Evolutionary conservation across 2,797 vertebrate species (phyloP).

Genomic region (Cyprinella venusta): DNA sequence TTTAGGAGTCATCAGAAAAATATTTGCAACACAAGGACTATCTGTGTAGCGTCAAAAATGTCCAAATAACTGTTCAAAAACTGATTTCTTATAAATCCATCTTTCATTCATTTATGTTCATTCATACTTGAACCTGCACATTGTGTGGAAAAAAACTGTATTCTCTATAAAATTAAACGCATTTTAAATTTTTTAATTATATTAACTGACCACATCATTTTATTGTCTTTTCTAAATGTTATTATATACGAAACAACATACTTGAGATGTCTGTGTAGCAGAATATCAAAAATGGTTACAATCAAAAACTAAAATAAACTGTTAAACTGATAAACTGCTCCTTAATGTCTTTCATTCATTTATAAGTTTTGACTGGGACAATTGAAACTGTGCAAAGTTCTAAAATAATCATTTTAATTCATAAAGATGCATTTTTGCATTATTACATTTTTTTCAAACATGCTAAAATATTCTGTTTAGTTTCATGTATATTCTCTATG

Average conservation of each 20-base stretch:
- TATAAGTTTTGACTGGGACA: not conserved
- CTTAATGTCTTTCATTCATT: not conserved
- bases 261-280: not conserved
- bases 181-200: not conserved
- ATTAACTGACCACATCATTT: not conserved
- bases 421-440: not conserved
- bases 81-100: not conserved
- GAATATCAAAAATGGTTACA: not conserved
- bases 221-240: not conserved
- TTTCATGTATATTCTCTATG: not conserved
- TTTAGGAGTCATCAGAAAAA: not conserved
- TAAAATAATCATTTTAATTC: not conserved
- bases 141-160: not conserved
- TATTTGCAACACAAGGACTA: not conserved
- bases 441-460: not conserved
- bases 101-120: not conserved
- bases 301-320: not conserved
- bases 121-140: not conserved
- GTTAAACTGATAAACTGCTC: not conserved
- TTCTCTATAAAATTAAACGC: not conserved
- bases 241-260: not conserved
- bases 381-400: not conserved
- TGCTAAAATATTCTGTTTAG: not conserved
- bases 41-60: not conserved
- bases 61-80: not conserved